phyloP scores from a whole-genome alignment of 2,113 vertebrate species.

The Lophotis ruficrista region DNA sequence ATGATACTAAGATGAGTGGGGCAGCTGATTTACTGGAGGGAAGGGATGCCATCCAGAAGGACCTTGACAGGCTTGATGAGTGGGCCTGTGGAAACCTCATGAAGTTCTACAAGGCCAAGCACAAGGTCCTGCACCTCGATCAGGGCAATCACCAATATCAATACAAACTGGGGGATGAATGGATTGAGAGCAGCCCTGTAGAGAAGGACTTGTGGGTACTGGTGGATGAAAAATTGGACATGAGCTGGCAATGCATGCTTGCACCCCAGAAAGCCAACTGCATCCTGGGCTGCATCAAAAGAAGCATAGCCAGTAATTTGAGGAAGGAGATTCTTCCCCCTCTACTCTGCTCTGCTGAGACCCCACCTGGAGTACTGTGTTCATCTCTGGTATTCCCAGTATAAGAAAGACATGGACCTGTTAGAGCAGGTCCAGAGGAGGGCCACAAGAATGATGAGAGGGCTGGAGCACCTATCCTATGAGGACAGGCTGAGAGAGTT shows the following conservation, averaged over 20 bases:
- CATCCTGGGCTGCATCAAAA: background rate
- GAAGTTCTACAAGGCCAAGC: background rate
- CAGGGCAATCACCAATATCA: background rate
- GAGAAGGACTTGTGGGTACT: background rate
- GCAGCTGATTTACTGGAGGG: background rate
- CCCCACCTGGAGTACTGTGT: background rate
- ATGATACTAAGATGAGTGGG: background rate
- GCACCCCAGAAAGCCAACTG: background rate
- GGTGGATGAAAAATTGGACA: background rate
- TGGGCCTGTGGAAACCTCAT: too few species aligned
- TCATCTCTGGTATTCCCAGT: background rate
- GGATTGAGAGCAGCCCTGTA: background rate
- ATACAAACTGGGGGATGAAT: background rate
- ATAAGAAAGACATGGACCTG: background rate
- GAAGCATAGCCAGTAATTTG: background rate
- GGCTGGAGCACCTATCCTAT: background rate
- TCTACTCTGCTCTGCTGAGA: background rate
- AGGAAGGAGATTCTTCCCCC: background rate
- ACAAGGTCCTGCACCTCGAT: rapidly evolving
- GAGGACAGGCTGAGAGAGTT: background rate
- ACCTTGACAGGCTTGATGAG: too few species aligned
- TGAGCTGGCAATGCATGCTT: background rate
- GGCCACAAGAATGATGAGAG: background rate
- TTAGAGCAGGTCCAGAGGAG: background rate
- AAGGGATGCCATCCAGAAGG: too few species aligned